Percentiles rank a stretch among this genome's conserved stretches.
These are phyloP conservation scores for Amblyopsis rosae DNA, from an alignment of 2,113 vertebrate species.

Conservation along the genomic window DNA sequence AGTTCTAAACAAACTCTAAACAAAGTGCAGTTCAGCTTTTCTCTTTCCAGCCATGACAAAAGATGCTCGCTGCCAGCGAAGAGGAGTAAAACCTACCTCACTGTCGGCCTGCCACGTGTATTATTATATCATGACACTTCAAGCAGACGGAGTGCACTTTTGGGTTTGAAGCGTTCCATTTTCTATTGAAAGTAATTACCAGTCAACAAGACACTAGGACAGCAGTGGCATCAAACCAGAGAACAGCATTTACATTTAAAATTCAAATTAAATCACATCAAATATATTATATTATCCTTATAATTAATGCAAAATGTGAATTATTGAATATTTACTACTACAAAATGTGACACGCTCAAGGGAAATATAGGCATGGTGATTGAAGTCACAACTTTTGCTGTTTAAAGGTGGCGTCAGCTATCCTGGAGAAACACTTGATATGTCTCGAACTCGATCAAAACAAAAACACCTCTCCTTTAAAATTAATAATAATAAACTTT, in stretches of 20 bases:
- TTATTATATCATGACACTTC: conserved; percentile 60
- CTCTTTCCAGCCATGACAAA: conserved; percentile 18
- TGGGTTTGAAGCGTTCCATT: conserved; percentile 49
- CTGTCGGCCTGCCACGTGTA: conserved; percentile 61
- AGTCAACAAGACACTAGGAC: conserved; percentile 38
- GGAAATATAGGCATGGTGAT: no score
- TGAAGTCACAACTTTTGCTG: no score
- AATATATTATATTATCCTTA: no score
- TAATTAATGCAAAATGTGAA: no score
- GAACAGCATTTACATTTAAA: conserved; percentile 25
- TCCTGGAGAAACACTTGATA: no score
- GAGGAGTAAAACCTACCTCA: conserved; percentile 23
- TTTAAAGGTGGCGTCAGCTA: no score
- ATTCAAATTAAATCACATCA: no score
- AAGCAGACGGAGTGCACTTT: conserved; percentile 66
- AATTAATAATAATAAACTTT: no score
- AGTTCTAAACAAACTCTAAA: conserved; percentile 7
- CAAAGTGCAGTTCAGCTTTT: not conserved
- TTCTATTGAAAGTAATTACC: conserved; percentile 48
- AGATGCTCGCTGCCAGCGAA: conserved; percentile 29
- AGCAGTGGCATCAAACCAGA: conserved; percentile 54
- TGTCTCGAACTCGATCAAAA: no score
- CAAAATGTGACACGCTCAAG: no score
- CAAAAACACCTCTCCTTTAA: no score
- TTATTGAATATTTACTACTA: no score